Conservation (phyloP, 2,797 vertebrate species). For the Erpetoichthys calabaricus region DNA sequence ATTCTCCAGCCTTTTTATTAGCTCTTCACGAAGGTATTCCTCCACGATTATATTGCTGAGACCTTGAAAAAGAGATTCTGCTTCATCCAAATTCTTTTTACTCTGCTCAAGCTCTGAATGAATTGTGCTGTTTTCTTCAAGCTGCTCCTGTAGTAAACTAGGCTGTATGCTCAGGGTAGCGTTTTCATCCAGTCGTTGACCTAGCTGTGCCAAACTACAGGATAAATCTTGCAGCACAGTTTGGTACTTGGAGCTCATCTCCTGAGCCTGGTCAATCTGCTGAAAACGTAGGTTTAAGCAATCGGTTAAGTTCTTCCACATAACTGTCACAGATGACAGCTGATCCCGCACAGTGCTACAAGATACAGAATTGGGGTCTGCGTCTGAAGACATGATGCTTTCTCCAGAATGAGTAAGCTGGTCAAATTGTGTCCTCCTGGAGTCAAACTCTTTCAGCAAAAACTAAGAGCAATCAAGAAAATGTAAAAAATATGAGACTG, state of each 20-base stretch:
- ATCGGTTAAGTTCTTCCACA: slow-evolving; percentile 73
- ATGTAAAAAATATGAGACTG: background rate
- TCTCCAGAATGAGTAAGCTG: slow-evolving; percentile 79
- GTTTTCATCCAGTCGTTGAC: slow-evolving; percentile 66
- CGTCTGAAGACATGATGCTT: slow-evolving; percentile 68
- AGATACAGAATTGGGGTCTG: slow-evolving; percentile 49
- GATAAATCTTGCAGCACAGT: slow-evolving; percentile 68
- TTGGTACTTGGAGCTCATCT: slow-evolving; percentile 79
- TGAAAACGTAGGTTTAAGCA: slow-evolving; percentile 67
- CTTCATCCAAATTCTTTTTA: slow-evolving; percentile 59
- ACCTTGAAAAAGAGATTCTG: slow-evolving; percentile 67
- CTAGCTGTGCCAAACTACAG: slow-evolving; percentile 59
- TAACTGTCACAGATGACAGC: slow-evolving; percentile 65
- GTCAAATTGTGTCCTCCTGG: slow-evolving; percentile 75
- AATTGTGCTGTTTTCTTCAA: slow-evolving; percentile 89
- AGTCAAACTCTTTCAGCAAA: slow-evolving; percentile 96
- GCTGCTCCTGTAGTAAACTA: slow-evolving; percentile 72
- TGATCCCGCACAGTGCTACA: slow-evolving; percentile 62
- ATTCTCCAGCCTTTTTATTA: slow-evolving; percentile 76
- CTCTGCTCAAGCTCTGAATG: slow-evolving; percentile 76
- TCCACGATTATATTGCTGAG: slow-evolving; percentile 80
- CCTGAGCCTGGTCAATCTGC: slow-evolving; percentile 79
- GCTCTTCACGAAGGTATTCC: slow-evolving; percentile 89
- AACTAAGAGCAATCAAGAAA: slow-evolving; percentile 51
- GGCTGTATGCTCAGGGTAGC: slow-evolving; percentile 78